Conservation (phyloP, 2,113 vertebrate species). For the Sakesphorus luctuosus region DNA sequence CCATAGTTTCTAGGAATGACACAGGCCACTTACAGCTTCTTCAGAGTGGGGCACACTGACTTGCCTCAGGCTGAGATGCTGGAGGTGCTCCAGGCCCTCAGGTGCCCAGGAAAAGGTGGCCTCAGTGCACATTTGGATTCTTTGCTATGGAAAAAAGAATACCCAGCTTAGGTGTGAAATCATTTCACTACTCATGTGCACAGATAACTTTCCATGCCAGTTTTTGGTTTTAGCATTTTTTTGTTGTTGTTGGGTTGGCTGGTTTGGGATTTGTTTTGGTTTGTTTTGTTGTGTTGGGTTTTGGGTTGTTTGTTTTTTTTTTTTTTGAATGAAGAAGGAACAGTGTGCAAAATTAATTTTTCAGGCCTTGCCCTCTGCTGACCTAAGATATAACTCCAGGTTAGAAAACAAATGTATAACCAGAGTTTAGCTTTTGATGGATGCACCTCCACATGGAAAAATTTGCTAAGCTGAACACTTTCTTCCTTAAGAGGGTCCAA, state of each 20-base stretch:
- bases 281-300: too few relatives aligned
- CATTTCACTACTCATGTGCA: neutral
- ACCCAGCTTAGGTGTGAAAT: neutral
- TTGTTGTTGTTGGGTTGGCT: too few relatives aligned
- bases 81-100: neutral
- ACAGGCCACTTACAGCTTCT: neutral
- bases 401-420: neutral
- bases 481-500: neutral
- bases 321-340: neutral
- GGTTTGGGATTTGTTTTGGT: too few relatives aligned
- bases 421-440: neutral
- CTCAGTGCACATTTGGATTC: neutral
- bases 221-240: too few relatives aligned
- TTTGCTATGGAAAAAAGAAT: neutral
- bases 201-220: neutral
- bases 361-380: neutral
- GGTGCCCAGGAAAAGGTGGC: neutral
- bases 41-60: fast-evolving
- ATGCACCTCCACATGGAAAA: neutral
- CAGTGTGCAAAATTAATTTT: neutral
- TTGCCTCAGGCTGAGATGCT: neutral
- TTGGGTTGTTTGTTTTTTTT: too few relatives aligned
- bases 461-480: neutral
- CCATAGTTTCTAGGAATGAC: neutral
- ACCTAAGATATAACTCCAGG: neutral